Evolutionary conservation across 2,888 invertebrate genomes (phyloP).

Genomic region (Himalopsyche kuldschensis): DNA sequence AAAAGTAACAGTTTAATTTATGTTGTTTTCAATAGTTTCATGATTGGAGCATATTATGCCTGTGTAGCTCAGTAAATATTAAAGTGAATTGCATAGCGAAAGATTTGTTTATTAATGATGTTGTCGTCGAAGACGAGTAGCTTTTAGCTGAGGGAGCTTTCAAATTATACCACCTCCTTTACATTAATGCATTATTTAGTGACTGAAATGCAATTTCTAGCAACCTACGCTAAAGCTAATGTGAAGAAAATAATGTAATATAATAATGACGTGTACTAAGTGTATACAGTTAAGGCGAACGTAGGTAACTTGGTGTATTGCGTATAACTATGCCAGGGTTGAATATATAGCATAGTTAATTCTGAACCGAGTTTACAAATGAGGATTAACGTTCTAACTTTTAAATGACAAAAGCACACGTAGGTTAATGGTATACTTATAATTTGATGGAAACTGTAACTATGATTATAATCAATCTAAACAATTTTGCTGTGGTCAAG

Average conservation of each 20-base stretch:
- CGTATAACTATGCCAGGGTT: background rate
- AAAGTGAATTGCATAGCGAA: no score
- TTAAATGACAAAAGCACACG: background rate
- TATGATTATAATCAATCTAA: no score
- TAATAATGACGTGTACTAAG: background rate
- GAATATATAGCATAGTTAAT: background rate
- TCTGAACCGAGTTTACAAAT: background rate
- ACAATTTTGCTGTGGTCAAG: no score
- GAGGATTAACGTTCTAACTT: background rate
- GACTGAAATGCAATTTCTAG: background rate
- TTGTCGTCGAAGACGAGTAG: background rate
- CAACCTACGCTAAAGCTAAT: background rate
- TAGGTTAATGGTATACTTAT: no score
- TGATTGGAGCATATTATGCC: no score
- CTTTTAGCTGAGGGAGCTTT: background rate
- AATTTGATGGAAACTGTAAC: no score
- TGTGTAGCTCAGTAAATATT: no score
- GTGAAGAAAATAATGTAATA: background rate
- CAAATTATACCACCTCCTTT: background rate
- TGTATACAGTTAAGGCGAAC: background rate
- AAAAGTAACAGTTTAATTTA: no score
- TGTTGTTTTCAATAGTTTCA: no score
- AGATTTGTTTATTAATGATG: background rate
- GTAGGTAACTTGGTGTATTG: background rate
- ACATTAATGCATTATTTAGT: background rate